Percentiles rank a stretch among this genome's conserved stretches.
These are phyloP conservation scores for Anas georgica DNA, from an alignment of 2,797 vertebrate genomes.

Conservation along the genomic window DNA sequence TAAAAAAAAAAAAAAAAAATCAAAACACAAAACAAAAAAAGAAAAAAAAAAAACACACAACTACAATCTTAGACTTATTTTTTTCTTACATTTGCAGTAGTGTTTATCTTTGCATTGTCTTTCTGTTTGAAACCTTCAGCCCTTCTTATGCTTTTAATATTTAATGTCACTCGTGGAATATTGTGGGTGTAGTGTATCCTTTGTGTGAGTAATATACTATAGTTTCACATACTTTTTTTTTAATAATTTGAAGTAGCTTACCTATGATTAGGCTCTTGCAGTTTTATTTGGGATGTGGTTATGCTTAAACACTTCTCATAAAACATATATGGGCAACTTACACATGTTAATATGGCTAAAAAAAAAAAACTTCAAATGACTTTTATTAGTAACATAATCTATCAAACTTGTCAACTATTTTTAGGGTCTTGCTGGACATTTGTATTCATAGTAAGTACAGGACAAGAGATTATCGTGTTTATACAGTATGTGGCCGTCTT, in stretches of 20 bases:
- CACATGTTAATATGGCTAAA: fast-evolving
- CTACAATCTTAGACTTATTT: not conserved
- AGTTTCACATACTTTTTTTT: no score
- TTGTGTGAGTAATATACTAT: not conserved
- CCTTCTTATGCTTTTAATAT: not conserved
- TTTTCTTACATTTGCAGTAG: not conserved
- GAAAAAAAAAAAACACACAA: no score
- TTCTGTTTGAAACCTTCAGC: not conserved
- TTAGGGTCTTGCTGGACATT: not conserved
- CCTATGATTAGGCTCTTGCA: not conserved
- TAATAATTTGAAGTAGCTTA: not conserved
- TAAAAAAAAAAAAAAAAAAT: no score
- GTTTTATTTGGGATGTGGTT: not conserved
- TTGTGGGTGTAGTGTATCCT: not conserved
- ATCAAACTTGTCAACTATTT: not conserved
- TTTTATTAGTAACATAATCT: not conserved
- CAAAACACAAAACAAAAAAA: no score
- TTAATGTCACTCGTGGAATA: not conserved
- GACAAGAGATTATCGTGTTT: not conserved
- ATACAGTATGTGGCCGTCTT: not conserved
- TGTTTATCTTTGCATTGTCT: not conserved
- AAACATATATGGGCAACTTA: not conserved
- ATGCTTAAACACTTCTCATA: not conserved
- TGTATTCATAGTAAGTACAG: not conserved
- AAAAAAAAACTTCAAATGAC: not conserved